Base-by-base conservation (phyloP, 2,888 invertebrate species). In the Troglohyphantes excavatus region DNA sequence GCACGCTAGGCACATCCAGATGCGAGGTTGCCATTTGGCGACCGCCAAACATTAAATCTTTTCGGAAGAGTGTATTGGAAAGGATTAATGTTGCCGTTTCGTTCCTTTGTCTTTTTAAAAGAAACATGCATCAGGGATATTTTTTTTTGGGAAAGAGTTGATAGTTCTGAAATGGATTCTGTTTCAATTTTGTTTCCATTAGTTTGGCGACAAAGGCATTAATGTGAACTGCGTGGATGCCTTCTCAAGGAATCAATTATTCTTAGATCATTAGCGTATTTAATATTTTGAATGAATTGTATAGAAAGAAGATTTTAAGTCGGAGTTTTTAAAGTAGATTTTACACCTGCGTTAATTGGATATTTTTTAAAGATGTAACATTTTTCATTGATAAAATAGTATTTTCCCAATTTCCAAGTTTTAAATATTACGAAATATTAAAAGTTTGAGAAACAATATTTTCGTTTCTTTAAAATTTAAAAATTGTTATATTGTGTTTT, bases 1-100 rank as follows among this genome's bases (percentile, higher is more conserved):
- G 88, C 88, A 89, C 88, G 88, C 88, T 89, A 89, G 43, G 82
- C 33, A 43, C 81, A 88, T 81, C 81, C 73, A 81, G 33, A 88
- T 67, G 27, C 70, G 70, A 76, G 88, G 88, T 89, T 89, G 76
- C 88, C 65, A 29, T 19, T 65, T 86, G 86, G 86, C 86, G 86
- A 72, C 72, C 87, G 87, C 87, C 87, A 88, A 88, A 46, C 19
- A 21, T 29, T 13, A 13, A 53, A 27, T 59, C 19, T n/a, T n/a
- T 81, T 67, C 29, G 9, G 5, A 61, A 61, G 65, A 46, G 26
- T 33, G 17, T 76, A 53, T 68, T 27, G 27, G n/a, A 67, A 68
- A 33, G 68, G 33, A 33, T 33, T 68, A 29, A 68, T 9, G 33
- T 33, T 68, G 68, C n/a, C 17, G n/a, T 19, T 2, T 33, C 26